These are phyloP conservation scores for Germaria angustata DNA, from an alignment of 2,888 invertebrate species.

Conservation along the genomic window DNA sequence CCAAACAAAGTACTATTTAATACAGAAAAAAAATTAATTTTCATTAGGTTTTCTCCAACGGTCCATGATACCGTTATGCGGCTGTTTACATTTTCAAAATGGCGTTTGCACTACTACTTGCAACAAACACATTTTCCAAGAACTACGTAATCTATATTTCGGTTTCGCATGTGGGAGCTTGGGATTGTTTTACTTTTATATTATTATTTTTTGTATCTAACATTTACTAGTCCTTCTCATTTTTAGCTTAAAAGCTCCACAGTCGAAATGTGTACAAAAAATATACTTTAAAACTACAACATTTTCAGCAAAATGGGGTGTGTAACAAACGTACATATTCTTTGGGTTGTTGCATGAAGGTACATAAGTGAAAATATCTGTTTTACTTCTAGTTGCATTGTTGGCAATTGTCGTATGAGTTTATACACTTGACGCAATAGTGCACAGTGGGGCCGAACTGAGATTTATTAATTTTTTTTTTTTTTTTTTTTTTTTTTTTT, in stretches of 20 bases:
- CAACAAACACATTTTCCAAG: neutral
- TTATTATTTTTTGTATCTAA: constrained; percentile 21
- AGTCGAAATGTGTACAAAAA: constrained; percentile 53
- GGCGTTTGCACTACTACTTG: constrained; percentile 50
- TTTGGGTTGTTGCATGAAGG: neutral
- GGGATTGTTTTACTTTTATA: constrained; percentile 56
- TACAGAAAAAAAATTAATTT: constrained; percentile 15
- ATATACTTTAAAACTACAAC: constrained; percentile 45
- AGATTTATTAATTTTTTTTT: neutral
- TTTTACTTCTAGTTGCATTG: constrained; percentile 32
- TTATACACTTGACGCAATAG: constrained; percentile 38
- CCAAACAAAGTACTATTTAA: neutral
- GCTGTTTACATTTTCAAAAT: constrained; percentile 65
- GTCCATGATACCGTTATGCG: constrained; percentile 61
- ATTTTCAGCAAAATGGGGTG: neutral
- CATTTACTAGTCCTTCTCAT: constrained; percentile 12
- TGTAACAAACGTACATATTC: neutral
- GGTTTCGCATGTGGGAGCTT: constrained; percentile 68
- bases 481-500: too few relatives aligned
- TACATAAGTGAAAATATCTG: constrained; percentile 23
- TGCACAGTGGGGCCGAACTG: neutral
- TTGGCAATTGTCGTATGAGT: constrained; percentile 51
- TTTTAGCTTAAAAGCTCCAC: constrained; percentile 19
- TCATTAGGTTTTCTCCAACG: constrained; percentile 59
- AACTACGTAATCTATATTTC: neutral